Percentiles rank a stretch among this genome's conserved stretches.
Conservation (phyloP, 2,113 vertebrate genomes). For the Corydoras sp. region DNA sequence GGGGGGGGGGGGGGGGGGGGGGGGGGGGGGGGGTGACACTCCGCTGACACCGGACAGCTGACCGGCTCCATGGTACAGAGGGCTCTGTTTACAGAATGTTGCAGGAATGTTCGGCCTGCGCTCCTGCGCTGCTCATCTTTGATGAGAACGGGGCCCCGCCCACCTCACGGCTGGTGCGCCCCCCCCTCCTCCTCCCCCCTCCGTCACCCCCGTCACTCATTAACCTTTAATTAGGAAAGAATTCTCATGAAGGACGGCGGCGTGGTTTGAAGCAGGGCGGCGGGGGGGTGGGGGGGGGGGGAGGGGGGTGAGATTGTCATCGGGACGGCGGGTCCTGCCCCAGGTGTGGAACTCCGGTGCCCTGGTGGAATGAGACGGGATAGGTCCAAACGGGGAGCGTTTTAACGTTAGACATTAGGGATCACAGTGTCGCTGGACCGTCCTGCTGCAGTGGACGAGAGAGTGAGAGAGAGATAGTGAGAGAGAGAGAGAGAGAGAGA, state of each 20-base stretch:
- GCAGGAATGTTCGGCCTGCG: constrained; percentile 56
- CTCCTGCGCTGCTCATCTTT: constrained; percentile 24
- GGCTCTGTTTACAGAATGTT: constrained; percentile 59
- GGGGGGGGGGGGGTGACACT: constrained; percentile 51
- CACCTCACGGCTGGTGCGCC: not conserved
- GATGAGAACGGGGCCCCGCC: constrained; percentile 32
- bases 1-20: constrained; percentile 44
- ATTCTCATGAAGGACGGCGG: constrained; percentile 21
- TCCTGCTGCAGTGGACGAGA: constrained; percentile 12
- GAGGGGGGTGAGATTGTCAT: constrained; percentile 29
- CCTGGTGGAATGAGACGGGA: constrained; percentile 21
- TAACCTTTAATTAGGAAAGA: constrained; percentile 36
- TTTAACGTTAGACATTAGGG: constrained; percentile 6
- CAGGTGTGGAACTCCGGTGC: constrained; percentile 26
- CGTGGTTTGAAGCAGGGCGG: not conserved
- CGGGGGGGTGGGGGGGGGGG: constrained; percentile 29
- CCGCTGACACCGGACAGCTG: constrained; percentile 64
- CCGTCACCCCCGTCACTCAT: constrained; percentile 26
- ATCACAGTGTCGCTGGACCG: constrained; percentile 21
- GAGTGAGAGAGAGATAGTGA: constrained; percentile 10
- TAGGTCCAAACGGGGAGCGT: constrained; percentile 23
- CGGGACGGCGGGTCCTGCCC: constrained; percentile 1
- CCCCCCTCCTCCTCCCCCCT: no score
- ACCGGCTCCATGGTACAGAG: constrained; percentile 62
- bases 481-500: constrained; percentile 5